Base-by-base conservation (phyloP, 1,140 invertebrate species). In the Halesus radiatus region DNA sequence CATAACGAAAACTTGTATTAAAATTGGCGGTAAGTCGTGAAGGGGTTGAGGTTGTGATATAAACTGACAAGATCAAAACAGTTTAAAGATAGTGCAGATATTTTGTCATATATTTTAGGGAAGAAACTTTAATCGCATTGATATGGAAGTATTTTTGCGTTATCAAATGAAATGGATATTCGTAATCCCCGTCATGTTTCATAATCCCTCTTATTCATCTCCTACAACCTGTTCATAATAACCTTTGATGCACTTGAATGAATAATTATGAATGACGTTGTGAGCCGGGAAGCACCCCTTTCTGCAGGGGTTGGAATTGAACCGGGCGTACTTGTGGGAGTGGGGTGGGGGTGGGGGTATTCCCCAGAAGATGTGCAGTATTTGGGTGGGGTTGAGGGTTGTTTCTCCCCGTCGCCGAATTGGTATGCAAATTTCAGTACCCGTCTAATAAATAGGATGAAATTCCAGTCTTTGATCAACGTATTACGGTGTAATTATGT, bases 381-480 rank as follows among this genome's bases (percentile, higher is more conserved):
- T 66, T 10, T 29, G 23, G 62, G 62, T 26, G 62, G 22, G 26
- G 22, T 18, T 26, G 22, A 29, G 32, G 68, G 45, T 13, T 22
- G 10, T 29, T 66, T 29, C 62, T 52, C 68, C 45, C 45, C 18
- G 37, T 72, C 13, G 26, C 72, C 29, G 72, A 58, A 74, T 77
- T 66, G 76, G 76, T 64, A 77, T 77, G 76, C 76, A 77, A 77
- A 77, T 77, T 60, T 77, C 58, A 45, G 76, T 13, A 37, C 76
- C 45, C 76, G n/a, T 52, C 76, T 77, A 77, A 77, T 77, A 77
- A 77, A 77, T 77, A 64, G 76, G 60, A 77, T 77, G 76, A 77
- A 77, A 66, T 77, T 77, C 76, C 76, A 64, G 76, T 77, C 76
- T 77, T 77, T 77, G 76, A 77, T 77, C 76, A 77, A 77, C 76